phyloP scores from a whole-genome alignment of 2,113 vertebrate genomes.

The Baryphthengus martii region DNA sequence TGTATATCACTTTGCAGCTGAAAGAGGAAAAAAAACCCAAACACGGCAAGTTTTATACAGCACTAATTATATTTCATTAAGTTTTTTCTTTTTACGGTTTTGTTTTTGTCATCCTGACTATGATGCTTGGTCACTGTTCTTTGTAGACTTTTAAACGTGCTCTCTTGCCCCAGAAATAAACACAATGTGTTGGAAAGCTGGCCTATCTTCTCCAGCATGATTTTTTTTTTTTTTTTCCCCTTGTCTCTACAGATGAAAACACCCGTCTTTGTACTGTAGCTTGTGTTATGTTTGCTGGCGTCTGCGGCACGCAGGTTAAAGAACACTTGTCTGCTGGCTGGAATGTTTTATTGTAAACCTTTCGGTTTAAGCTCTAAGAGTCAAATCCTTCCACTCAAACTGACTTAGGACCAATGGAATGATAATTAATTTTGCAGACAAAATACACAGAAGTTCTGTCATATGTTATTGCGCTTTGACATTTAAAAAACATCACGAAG shows the following conservation, averaged over 20 bases:
- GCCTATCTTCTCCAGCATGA: conserved; percentile 66
- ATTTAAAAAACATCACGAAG: conserved; percentile 53
- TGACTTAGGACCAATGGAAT: conserved; percentile 55
- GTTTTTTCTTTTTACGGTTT: neutral
- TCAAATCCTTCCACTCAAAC: conserved; percentile 53
- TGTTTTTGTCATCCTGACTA: neutral
- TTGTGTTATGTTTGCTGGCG: conserved; percentile 71
- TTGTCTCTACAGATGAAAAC: conserved; percentile 71
- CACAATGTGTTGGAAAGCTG: conserved; percentile 48
- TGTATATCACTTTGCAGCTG: neutral
- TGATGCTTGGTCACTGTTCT: neutral
- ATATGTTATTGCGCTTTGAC: conserved; percentile 36
- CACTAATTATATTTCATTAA: neutral
- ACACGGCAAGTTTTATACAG: neutral
- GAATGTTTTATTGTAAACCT: conserved; percentile 58
- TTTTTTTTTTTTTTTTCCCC: conserved; percentile 69
- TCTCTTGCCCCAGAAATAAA: neutral
- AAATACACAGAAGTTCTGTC: conserved; percentile 67
- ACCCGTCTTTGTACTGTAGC: conserved; percentile 69
- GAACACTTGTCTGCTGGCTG: conserved; percentile 74
- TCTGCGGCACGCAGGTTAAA: conserved; percentile 72
- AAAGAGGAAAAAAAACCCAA: neutral
- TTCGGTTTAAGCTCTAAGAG: conserved; percentile 52
- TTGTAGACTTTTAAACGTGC: conserved; percentile 68
- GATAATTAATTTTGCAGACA: conserved; percentile 70